Conservation (phyloP, 2,113 vertebrate genomes). For the Gopherus flavomarginatus region DNA sequence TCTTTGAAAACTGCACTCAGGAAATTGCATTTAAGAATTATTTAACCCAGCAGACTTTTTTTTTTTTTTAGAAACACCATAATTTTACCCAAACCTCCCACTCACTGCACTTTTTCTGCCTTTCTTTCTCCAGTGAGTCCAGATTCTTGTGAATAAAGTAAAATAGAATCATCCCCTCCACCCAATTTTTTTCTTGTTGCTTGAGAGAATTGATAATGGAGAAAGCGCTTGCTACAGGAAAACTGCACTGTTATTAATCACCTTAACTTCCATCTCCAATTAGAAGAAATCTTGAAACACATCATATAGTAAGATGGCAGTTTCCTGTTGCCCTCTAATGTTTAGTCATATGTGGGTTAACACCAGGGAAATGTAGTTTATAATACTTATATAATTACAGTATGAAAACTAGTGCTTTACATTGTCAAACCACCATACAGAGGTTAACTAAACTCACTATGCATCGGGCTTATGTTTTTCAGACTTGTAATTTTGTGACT, state of each 20-base stretch:
- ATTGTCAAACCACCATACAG: conserved; percentile 2
- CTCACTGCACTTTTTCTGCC: fast-evolving
- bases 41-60: background rate
- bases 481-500: background rate
- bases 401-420: background rate
- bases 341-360: conserved; percentile 28
- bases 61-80: background rate
- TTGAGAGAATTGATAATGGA: background rate
- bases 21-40: fast-evolving
- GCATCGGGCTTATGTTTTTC: background rate
- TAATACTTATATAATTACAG: background rate
- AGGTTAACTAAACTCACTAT: conserved; percentile 14
- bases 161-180: background rate
- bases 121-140: conserved; percentile 8
- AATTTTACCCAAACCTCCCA: background rate
- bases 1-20: background rate
- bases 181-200: conserved; percentile 15
- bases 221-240: background rate
- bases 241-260: conserved; percentile 42
- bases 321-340: conserved; percentile 23
- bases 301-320: conserved; percentile 43
- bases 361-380: conserved; percentile 17
- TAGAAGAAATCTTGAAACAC: conserved; percentile 54
- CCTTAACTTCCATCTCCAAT: conserved; percentile 61
- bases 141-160: conserved; percentile 20